Percentiles rank a stretch among this genome's conserved stretches.
phyloP scores from a whole-genome alignment of 2,797 vertebrate genomes.

The Cephalopachus bancanus region DNA sequence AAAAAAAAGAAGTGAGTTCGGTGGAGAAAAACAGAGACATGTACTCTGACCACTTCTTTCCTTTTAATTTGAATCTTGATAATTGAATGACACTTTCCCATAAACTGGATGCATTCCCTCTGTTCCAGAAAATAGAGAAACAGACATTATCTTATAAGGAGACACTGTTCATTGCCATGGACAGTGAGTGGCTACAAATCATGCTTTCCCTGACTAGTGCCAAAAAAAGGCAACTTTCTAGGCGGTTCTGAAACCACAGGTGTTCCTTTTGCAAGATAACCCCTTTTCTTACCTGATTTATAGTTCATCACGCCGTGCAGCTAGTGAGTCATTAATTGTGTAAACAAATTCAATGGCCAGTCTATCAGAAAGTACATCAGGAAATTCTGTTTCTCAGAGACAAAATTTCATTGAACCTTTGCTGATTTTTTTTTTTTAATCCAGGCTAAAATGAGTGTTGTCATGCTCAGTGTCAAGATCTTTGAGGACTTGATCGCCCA shows the following conservation, averaged over 20 bases:
- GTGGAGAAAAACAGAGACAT: not conserved
- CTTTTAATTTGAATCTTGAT: conserved; percentile 47
- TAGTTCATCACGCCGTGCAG: not conserved
- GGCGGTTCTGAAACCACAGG: not conserved
- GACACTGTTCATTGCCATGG: not conserved
- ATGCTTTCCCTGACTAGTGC: not conserved
- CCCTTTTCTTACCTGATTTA: not conserved
- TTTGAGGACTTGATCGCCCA: not conserved
- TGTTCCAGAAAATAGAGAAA: not conserved
- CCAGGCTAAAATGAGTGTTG: not conserved
- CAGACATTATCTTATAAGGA: not conserved
- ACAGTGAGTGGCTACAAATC: not conserved
- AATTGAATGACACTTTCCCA: conserved; percentile 28
- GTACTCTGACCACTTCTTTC: not conserved
- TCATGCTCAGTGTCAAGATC: not conserved
- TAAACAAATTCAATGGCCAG: conserved; percentile 12
- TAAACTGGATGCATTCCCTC: not conserved
- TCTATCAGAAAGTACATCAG: not conserved
- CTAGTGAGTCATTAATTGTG: not conserved
- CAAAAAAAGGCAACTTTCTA: not conserved
- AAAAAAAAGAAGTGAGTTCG: not conserved
- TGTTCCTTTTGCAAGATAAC: not conserved
- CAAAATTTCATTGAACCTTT: not conserved
- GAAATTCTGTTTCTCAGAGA: conserved; percentile 47
- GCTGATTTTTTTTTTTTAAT: not conserved